A percentile compares a stretch with the other conserved stretches of the same genome.
These are phyloP conservation scores for Brachionus rubens DNA, from an alignment of 1,140 invertebrate species.

Conservation along the genomic window DNA sequence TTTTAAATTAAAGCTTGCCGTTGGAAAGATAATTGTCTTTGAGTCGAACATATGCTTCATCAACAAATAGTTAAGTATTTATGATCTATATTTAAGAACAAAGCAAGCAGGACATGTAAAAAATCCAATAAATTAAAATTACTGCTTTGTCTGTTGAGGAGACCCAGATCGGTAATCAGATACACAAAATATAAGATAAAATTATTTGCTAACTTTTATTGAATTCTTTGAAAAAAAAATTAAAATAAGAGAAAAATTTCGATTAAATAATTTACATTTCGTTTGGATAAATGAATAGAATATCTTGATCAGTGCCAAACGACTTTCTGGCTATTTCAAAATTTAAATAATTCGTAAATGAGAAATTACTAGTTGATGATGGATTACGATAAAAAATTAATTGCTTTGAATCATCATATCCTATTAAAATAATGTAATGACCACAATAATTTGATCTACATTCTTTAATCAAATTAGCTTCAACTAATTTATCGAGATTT, in stretches of 20 bases:
- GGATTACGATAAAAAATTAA: constrained; percentile 34
- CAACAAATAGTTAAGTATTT: too few relatives aligned
- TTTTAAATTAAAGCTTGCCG: too few relatives aligned
- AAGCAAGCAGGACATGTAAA: too few relatives aligned
- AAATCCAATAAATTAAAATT: too few relatives aligned
- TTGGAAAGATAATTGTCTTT: too few relatives aligned
- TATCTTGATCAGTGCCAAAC: constrained; percentile 45
- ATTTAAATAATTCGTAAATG: constrained; percentile 26
- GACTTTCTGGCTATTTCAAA: constrained; percentile 43
- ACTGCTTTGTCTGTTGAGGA: too few relatives aligned
- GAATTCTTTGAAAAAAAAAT: too few relatives aligned
- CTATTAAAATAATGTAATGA: constrained; percentile 27
- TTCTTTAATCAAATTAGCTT: not conserved
- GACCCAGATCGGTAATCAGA: too few relatives aligned
- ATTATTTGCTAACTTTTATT: too few relatives aligned
- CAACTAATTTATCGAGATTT: not conserved
- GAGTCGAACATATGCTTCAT: too few relatives aligned
- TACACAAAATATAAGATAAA: too few relatives aligned
- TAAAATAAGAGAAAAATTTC: not conserved
- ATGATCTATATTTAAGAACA: too few relatives aligned
- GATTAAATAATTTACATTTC: not conserved
- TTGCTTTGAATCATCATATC: constrained; percentile 23
- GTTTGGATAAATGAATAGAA: constrained; percentile 31
- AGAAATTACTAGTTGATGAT: not conserved
- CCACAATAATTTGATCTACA: not conserved